Evolutionary conservation across 1,140 invertebrate species (phyloP), one percentile per base, ranked within the genome.

Genomic region (Drosophila ficusphila): DNA sequence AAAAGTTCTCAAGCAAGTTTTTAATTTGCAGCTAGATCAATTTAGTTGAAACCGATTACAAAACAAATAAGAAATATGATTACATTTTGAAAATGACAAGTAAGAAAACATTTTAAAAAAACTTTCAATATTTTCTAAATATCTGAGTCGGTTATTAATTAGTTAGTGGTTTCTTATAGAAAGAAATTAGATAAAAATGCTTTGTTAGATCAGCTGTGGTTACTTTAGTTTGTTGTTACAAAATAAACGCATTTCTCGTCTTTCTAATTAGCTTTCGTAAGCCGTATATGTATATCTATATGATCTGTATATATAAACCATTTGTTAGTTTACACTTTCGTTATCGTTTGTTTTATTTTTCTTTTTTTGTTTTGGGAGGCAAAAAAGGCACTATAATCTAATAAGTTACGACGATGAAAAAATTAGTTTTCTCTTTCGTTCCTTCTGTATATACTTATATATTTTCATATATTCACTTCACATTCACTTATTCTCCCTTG

Each of bases 301-400:
- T 76, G 36, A 71, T 49, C 52, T 79, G 25, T 83, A 58, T 78
- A 75, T 71, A 83, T 85, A 70, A 67, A 75, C 58, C 70, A 68
- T 52, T 61, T 58, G 53, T 79, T 71, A 71, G 67, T 71, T 70
- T 79, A 79, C 65, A 79, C 16, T 27, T 54, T 79, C 25, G 47
- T 36, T 61, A 67, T 52, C 38, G 36, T 58, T 62, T 62, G 23
- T 41, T 23, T 23, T 25, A 39, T 71, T 47, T 52, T 51, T 38
- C 36, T 42, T 48, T 67, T 39, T 77, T 79, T 74, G 27, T 65
- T 83, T 83, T 76, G 57, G 76, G 76, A 82, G 85, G 72, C 79
- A 89, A 89, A 89, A 89, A 89, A 89, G 85, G 85, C 85, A 89
- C 85, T 89, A 89, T 81, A 86, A 85, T 85, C 79, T 85, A 85